phyloP scores from a whole-genome alignment of 2,888 invertebrate species.

The Lepidocyrtoides sp. region DNA sequence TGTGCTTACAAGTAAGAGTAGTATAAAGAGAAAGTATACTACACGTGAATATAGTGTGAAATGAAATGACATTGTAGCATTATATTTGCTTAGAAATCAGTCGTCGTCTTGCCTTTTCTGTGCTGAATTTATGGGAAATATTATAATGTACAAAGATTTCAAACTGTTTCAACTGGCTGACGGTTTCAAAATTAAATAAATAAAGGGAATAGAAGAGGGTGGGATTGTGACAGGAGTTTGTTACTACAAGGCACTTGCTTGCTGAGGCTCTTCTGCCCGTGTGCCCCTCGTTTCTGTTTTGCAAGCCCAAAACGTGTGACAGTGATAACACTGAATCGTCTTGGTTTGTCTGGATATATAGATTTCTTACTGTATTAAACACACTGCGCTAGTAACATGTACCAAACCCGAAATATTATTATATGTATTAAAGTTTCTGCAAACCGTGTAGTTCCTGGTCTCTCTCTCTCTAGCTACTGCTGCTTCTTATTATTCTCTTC shows the following conservation, averaged over 20 bases:
- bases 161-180: slow-evolving; percentile 36
- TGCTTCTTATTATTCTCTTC: slow-evolving; percentile 33
- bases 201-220: slow-evolving; percentile 25
- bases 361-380: background rate
- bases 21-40: no score
- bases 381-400: slow-evolving; percentile 1
- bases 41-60: no score
- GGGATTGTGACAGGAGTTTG: slow-evolving; percentile 11
- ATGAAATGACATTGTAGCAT: slow-evolving; percentile 21
- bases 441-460: background rate
- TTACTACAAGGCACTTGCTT: background rate
- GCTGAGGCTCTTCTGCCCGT: background rate
- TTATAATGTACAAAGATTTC: slow-evolving; percentile 47
- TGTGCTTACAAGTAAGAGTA: no score
- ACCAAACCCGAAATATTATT: background rate
- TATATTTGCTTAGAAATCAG: slow-evolving; percentile 43
- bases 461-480: slow-evolving; percentile 23
- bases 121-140: slow-evolving; percentile 22
- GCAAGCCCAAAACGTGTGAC: slow-evolving; percentile 38
- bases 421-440: slow-evolving; percentile 32
- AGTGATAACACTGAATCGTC: slow-evolving; percentile 47
- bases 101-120: background rate
- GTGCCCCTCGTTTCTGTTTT: slow-evolving; percentile 18
- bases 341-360: no score
- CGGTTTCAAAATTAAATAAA: slow-evolving; percentile 57